A percentile compares a stretch with the other conserved stretches of the same genome.
phyloP scores from a whole-genome alignment of 2,797 vertebrate genomes.

The Pseudotriccus pelzelni region DNA sequence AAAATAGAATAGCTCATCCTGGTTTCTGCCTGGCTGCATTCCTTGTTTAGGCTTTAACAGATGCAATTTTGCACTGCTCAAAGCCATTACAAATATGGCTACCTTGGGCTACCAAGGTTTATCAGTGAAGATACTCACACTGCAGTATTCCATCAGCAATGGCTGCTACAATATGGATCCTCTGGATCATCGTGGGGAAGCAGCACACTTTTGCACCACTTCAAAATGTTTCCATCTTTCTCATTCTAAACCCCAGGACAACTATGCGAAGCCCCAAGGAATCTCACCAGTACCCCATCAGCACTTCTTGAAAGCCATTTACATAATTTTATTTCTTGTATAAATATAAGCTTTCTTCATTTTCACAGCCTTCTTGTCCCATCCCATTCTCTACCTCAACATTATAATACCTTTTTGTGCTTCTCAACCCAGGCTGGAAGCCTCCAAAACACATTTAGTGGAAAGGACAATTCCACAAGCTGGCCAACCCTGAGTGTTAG shows the following conservation, averaged over 20 bases:
- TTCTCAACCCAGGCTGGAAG: not conserved
- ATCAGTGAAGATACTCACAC: not conserved
- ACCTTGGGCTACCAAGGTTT: not conserved
- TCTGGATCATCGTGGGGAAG: not conserved
- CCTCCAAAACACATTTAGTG: not conserved
- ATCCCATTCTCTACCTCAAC: not conserved
- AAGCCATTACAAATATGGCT: not conserved
- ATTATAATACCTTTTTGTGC: not conserved
- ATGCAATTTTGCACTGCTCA: not conserved
- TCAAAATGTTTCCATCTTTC: not conserved
- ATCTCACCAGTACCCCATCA: not conserved
- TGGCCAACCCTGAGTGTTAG: fast-evolving
- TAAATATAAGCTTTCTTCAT: not conserved
- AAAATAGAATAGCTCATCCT: not conserved
- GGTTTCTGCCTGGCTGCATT: not conserved
- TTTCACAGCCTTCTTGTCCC: not conserved
- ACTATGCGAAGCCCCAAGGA: not conserved
- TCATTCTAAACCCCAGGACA: not conserved
- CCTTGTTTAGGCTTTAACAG: not conserved
- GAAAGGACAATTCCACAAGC: not conserved
- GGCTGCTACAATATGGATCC: not conserved
- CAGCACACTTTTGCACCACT: not conserved
- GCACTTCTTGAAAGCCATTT: fast-evolving
- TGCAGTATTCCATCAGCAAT: not conserved
- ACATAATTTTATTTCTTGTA: fast-evolving